These are phyloP conservation scores for Tyto alba DNA, from an alignment of 2,113 vertebrate species.

Conservation along the genomic window DNA sequence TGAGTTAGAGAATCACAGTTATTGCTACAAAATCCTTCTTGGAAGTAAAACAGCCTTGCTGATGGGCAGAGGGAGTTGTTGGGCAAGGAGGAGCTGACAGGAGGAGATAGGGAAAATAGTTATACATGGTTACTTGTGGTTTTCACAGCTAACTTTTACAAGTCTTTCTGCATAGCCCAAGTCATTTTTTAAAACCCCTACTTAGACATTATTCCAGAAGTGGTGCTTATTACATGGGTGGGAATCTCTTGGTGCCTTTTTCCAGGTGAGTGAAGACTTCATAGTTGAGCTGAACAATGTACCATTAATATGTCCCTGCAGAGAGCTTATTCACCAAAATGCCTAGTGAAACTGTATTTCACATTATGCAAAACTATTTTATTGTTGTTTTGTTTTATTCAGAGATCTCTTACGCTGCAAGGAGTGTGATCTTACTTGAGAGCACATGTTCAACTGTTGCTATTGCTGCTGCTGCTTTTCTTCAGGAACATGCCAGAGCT, in stretches of 20 bases:
- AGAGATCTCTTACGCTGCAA: not conserved
- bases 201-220: not conserved
- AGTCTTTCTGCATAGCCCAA: not conserved
- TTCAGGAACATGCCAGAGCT: not conserved
- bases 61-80: not conserved
- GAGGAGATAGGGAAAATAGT: not conserved
- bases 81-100: not conserved
- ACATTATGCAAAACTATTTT: not conserved
- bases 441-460: not conserved
- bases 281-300: not conserved
- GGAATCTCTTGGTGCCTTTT: not conserved
- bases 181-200: not conserved
- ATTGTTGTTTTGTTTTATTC: not conserved
- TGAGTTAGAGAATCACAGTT: not conserved
- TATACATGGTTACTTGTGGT: not conserved
- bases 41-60: not conserved
- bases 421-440: not conserved
- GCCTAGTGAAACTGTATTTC: not conserved
- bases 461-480: not conserved
- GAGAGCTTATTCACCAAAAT: not conserved
- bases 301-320: not conserved
- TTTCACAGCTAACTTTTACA: not conserved
- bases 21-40: not conserved
- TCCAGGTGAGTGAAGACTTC: not conserved
- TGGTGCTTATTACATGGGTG: not conserved